Evolutionary conservation across 1,140 invertebrate genomes (phyloP), one percentile per base, ranked within the genome.

Genomic region (Chrysoperla carnea): DNA sequence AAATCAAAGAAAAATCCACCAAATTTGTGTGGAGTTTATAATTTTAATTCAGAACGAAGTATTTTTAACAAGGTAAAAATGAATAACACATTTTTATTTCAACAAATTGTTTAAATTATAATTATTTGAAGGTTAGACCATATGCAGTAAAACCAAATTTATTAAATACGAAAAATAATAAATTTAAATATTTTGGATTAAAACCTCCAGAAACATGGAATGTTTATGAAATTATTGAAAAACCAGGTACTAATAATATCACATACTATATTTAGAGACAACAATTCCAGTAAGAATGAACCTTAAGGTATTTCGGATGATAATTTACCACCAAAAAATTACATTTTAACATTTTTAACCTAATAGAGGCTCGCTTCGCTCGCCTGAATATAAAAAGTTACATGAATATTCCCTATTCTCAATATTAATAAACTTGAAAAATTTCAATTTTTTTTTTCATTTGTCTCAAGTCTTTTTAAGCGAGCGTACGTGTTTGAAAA

Each of bases 241-340:
- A 73, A 51, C 71, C 77, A 40, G 79, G 67, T 63, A 49, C 37
- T 15, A n/a, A n/a, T n/a, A n/a, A n/a, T n/a, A n/a, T n/a, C n/a
- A n/a, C n/a, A n/a, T n/a, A n/a, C n/a, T n/a, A n/a, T n/a, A n/a
- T n/a, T n/a, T n/a, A n/a, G n/a, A n/a, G n/a, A n/a, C n/a, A n/a
- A n/a, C n/a, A n/a, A n/a, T n/a, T n/a, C n/a, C n/a, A n/a, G n/a
- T n/a, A n/a, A n/a, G n/a, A n/a, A n/a, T n/a, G n/a, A n/a, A n/a
- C n/a, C n/a, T n/a, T n/a, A n/a, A n/a, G n/a, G n/a, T n/a, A n/a
- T n/a, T n/a, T n/a, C n/a, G n/a, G n/a, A n/a, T n/a, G n/a, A n/a
- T n/a, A n/a, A n/a, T n/a, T n/a, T n/a, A n/a, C n/a, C n/a, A n/a
- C n/a, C n/a, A n/a, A n/a, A n/a, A n/a, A n/a, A n/a, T n/a, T n/a